Evolutionary conservation across 2,113 vertebrate genomes (phyloP).

Genomic region (Nothoprocta perdicaria): DNA sequence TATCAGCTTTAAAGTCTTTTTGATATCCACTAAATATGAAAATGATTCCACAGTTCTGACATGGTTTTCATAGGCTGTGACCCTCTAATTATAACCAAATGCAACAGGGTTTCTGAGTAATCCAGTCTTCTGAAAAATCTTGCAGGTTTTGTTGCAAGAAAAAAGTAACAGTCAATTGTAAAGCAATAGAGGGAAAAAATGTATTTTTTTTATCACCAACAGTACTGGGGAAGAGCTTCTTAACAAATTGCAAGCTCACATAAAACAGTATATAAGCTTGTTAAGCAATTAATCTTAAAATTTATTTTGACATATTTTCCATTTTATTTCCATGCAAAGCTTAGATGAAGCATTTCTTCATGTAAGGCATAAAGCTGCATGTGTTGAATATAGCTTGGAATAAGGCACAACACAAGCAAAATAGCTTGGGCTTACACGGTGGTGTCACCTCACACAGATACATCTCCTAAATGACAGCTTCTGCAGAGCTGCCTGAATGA

Average conservation of each 20-base stretch:
- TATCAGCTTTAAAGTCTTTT: neutral
- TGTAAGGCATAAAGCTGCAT: neutral
- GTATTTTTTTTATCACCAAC: neutral
- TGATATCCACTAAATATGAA: neutral
- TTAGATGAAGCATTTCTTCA: neutral
- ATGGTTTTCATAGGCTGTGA: neutral
- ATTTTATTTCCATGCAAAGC: neutral
- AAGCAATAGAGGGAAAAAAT: neutral
- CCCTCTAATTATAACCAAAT: neutral
- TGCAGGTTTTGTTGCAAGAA: neutral
- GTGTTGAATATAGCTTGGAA: neutral
- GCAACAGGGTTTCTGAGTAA: neutral
- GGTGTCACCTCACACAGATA: neutral
- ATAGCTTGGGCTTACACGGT: neutral
- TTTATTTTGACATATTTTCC: neutral
- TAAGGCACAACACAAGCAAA: neutral
- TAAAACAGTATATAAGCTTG: neutral
- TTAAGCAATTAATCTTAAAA: neutral
- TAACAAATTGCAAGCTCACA: neutral
- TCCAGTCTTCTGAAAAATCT: neutral
- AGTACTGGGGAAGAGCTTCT: neutral
- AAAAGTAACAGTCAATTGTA: neutral
- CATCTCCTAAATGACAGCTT: neutral
- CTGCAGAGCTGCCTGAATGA: neutral
- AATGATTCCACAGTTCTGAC: neutral